Evolutionary conservation across 2,797 vertebrate genomes (phyloP), one percentile per base, ranked within the genome.

Genomic region (Sebastes elongatus): DNA sequence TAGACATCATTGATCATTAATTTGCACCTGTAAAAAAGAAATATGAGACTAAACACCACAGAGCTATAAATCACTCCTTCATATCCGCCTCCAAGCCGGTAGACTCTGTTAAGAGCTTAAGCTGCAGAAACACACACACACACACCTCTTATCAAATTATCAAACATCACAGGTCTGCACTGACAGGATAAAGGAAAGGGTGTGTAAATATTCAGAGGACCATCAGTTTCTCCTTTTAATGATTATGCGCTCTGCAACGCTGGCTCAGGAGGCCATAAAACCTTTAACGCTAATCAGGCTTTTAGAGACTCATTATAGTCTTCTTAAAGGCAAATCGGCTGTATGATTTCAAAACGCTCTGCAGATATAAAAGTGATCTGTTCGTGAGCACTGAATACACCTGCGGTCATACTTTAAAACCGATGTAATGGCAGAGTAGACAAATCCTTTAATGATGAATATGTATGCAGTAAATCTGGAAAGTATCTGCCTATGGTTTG

Each of bases 231-330:
- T 78, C 76, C 62, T 73, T 83, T 83, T 82, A 86, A 78, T 77
- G 69, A 84, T 75, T 20, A 23, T 57, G n/a, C 57, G 46, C 57
- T 84, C 72, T 76, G 71, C 78, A 80, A 60, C 61, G 18, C 10
- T 57, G 30, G 42, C 73, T 82, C 49, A 38, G 4, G 30, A 85
- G 79, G 71, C 74, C n/a, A 13, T 83, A 76, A 85, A 89, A 63
- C 38, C 80, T 60, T 79, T 46, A 65, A 42, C 65, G 70, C 82
- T 85, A 82, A 88, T 87, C 85, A 76, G 73, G 53, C 74, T 46
- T 83, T 86, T 76, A 83, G 71, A 81, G 33, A 46, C 23, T 80
- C 68, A 73, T 83, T 72, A 80, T 57, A 56, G 75, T 60, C 66
- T 53, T 78, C 57, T 86, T 74, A 76, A 74, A 75, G 32, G 67